Evolutionary conservation across 2,797 vertebrate genomes (phyloP).

Genomic region (Urosaurus nigricauda): DNA sequence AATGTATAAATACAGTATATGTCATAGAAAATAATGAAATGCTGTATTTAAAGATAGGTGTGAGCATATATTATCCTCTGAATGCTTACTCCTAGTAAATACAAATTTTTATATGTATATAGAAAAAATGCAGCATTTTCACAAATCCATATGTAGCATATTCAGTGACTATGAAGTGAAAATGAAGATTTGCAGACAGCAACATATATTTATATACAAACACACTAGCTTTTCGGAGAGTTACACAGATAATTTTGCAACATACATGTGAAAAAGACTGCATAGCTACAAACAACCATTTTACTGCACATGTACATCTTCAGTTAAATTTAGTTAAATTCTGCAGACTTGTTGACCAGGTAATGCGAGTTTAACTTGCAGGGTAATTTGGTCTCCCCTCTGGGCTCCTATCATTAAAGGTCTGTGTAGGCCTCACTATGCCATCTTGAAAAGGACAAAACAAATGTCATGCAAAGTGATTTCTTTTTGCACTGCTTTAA

Average conservation of each 20-base stretch:
- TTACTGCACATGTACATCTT: not conserved
- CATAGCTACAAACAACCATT: not conserved
- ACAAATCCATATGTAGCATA: constrained; percentile 28
- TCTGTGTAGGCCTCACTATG: not conserved
- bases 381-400: not conserved
- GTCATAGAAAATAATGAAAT: constrained; percentile 7
- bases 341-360: not conserved
- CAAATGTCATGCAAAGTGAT: not conserved
- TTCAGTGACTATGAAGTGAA: constrained; percentile 33
- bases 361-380: not conserved
- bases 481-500: not conserved
- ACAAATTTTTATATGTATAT: not conserved
- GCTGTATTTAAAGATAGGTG: not conserved
- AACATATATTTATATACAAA: not conserved
- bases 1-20: not conserved
- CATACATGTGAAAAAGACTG: constrained; percentile 18
- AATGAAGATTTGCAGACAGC: constrained; percentile 27
- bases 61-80: constrained; percentile 30
- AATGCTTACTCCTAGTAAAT: not conserved
- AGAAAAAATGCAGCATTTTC: constrained; percentile 28
- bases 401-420: not conserved
- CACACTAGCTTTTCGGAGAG: not conserved
- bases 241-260: constrained; percentile 20
- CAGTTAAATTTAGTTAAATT: constrained; percentile 19
- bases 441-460: not conserved